A percentile compares a stretch with the other conserved stretches of the same genome.
phyloP scores from a whole-genome alignment of 2,888 invertebrate species.

The Pseudococcus viburni region DNA sequence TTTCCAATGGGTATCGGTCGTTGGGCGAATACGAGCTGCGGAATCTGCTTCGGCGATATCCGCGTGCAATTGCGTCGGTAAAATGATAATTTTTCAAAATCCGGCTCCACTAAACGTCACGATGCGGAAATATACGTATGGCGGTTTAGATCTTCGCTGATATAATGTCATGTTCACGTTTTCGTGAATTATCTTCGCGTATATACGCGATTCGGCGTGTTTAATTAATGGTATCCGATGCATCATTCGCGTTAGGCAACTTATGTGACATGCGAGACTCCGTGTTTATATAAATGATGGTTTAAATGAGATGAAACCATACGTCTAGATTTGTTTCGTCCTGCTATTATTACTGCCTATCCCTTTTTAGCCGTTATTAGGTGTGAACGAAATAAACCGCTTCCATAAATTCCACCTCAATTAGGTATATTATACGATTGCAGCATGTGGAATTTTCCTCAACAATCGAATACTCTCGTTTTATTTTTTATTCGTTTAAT shows the following conservation, averaged over 20 bases:
- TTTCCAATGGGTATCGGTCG: constrained; percentile 10
- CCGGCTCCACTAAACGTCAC: constrained; percentile 5
- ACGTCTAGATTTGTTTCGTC: constrained; percentile 37
- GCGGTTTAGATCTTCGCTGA: constrained; percentile 32
- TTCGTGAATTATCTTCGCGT: constrained; percentile 41
- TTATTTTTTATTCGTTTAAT: neutral
- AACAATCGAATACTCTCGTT: neutral
- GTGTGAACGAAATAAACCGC: constrained; percentile 37
- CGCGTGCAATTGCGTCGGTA: neutral
- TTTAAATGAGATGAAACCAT: constrained; percentile 44
- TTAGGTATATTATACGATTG: neutral
- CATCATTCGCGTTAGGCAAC: constrained; percentile 47
- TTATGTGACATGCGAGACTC: constrained; percentile 52
- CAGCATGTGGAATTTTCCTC: neutral
- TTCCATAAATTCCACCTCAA: constrained; percentile 7
- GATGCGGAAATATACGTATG: neutral
- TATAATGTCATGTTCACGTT: constrained; percentile 36
- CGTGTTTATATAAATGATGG: constrained; percentile 46
- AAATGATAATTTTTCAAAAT: constrained; percentile 34
- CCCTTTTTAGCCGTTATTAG: constrained; percentile 41
- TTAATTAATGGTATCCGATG: constrained; percentile 46
- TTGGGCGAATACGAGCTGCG: neutral
- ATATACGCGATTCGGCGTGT: constrained; percentile 7
- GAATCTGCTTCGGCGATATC: neutral
- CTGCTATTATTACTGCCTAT: constrained; percentile 11